Percentiles rank a stretch among this genome's conserved stretches.
Conservation (phyloP, 2,113 vertebrate genomes). For the human region GRCh38 chr2:71339501-71340000, state of each 20-base stretch:
- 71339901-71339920: not conserved
- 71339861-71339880: not conserved
- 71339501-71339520: not conserved
- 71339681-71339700: conserved; percentile 13
- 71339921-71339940: not conserved
- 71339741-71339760: not conserved
- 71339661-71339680: not conserved
- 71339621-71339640: not conserved
- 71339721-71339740: not conserved
- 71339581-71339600: not conserved
- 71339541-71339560: not conserved
- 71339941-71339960: not conserved
- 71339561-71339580: not conserved
- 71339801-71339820: not conserved
- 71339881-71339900: not conserved
- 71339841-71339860: not conserved
- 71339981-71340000: not conserved
- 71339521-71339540: not conserved
- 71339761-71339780: conserved; percentile 27
- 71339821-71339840: not conserved
- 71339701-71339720: not conserved
- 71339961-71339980: not conserved
- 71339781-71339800: conserved; percentile 22
- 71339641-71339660: not conserved
- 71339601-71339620: not conserved